These are phyloP conservation scores for Anhinga rufa DNA, from an alignment of 2,113 vertebrate species.

Conservation along the genomic window DNA sequence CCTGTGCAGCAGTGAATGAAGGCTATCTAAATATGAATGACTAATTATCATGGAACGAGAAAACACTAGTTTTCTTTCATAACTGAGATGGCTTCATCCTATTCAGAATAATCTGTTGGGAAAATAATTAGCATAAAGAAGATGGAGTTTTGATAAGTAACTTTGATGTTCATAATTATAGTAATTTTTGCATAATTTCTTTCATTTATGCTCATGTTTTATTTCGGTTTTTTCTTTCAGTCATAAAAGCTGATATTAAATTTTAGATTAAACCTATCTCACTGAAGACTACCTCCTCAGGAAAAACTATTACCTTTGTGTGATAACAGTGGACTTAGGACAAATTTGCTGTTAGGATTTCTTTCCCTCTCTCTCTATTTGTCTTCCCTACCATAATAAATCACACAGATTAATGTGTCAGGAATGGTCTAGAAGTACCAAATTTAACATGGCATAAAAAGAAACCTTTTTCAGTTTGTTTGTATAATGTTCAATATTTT, in stretches of 20 bases:
- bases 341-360: not conserved
- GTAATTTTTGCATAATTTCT: conserved; percentile 60
- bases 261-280: conserved; percentile 49
- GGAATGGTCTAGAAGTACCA: not conserved
- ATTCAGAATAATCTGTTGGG: conserved; percentile 61
- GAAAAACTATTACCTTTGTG: conserved; percentile 11
- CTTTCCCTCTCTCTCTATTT: not conserved
- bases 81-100: conserved; percentile 44
- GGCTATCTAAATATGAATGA: conserved; percentile 64
- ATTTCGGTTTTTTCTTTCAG: conserved; percentile 52
- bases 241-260: conserved; percentile 51
- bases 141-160: conserved; percentile 59
- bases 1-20: conserved; percentile 65
- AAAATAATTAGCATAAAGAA: conserved; percentile 69
- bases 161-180: conserved; percentile 66
- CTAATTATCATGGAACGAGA: conserved; percentile 54
- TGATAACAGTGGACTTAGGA: conserved; percentile 5
- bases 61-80: conserved; percentile 64
- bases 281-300: conserved; percentile 1
- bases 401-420: not conserved
- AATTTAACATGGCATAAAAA: not conserved
- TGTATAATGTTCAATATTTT: not conserved
- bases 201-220: conserved; percentile 49
- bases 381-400: not conserved
- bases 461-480: not conserved